Conservation (phyloP, 2,113 vertebrate species). For the Mus spicilegus region DNA sequence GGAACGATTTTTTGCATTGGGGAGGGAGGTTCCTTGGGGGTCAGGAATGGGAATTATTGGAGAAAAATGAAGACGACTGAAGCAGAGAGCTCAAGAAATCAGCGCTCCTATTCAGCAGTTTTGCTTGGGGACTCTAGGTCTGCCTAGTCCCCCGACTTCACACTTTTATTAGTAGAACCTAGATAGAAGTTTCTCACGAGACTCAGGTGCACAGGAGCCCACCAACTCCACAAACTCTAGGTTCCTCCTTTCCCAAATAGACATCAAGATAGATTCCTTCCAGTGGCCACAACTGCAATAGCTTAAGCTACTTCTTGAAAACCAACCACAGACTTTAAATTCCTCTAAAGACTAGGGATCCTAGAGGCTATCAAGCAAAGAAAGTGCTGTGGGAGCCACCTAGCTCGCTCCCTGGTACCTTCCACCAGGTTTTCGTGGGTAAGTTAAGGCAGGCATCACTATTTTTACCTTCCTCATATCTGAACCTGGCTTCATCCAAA, state of each 20-base stretch:
- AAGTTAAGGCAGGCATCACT: not conserved
- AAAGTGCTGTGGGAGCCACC: not conserved
- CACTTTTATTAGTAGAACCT: not conserved
- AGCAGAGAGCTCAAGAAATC: not conserved
- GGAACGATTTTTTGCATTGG: not conserved
- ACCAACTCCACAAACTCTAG: not conserved
- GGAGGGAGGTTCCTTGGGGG: not conserved
- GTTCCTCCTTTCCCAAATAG: not conserved
- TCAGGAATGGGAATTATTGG: not conserved
- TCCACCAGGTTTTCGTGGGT: not conserved
- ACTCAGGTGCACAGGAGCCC: not conserved
- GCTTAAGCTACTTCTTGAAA: conserved; percentile 70
- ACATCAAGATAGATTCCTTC: conserved; percentile 64
- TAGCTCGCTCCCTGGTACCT: not conserved
- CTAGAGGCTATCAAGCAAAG: not conserved
- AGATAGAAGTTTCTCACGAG: not conserved
- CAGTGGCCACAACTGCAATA: conserved; percentile 50
- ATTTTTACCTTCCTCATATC: not conserved
- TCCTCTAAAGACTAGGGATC: conserved; percentile 64
- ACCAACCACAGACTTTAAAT: conserved; percentile 74
- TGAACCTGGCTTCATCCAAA: not conserved
- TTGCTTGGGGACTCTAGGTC: not conserved
- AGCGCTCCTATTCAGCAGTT: not conserved
- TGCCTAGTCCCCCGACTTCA: not conserved
- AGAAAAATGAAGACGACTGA: not conserved